These are phyloP conservation scores for Dynastes maya DNA, from an alignment of 2,888 invertebrate genomes.

Conservation along the genomic window DNA sequence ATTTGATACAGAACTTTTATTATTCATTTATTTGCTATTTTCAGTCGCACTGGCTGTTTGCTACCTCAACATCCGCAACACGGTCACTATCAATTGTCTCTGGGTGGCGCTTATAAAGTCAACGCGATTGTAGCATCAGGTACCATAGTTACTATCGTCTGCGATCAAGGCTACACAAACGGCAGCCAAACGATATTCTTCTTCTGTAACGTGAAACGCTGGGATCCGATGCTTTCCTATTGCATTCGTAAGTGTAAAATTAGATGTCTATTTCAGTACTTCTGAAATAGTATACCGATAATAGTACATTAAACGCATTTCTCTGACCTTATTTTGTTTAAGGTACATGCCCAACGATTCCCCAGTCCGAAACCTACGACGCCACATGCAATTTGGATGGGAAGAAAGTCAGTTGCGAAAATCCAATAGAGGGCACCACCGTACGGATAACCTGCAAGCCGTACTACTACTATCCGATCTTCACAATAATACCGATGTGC, in stretches of 20 bases:
- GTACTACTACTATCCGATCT: background rate
- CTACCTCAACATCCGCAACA: constrained; percentile 4
- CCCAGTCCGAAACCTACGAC: background rate
- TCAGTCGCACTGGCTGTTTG: constrained; percentile 1
- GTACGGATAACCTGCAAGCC: constrained; percentile 24
- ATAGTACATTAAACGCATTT: background rate
- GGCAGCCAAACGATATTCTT: background rate
- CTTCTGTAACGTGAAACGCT: background rate
- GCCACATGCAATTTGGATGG: background rate
- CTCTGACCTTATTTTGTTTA: background rate
- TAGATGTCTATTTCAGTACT: too few species aligned
- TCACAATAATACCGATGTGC: background rate
- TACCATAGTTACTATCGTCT: background rate
- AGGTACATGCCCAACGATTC: background rate
- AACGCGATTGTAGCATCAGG: background rate
- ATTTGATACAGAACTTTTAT: too few species aligned
- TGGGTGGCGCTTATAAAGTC: background rate
- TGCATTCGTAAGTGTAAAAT: constrained; percentile 18
- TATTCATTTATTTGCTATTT: too few species aligned
- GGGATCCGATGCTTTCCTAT: background rate
- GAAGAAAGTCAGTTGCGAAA: background rate
- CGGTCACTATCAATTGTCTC: background rate
- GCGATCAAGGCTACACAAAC: background rate
- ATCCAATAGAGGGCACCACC: background rate
- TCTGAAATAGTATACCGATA: too few species aligned